Evolutionary conservation across 1,140 invertebrate species (phyloP).

Genomic region (Macrobrachium rosenbergii): DNA sequence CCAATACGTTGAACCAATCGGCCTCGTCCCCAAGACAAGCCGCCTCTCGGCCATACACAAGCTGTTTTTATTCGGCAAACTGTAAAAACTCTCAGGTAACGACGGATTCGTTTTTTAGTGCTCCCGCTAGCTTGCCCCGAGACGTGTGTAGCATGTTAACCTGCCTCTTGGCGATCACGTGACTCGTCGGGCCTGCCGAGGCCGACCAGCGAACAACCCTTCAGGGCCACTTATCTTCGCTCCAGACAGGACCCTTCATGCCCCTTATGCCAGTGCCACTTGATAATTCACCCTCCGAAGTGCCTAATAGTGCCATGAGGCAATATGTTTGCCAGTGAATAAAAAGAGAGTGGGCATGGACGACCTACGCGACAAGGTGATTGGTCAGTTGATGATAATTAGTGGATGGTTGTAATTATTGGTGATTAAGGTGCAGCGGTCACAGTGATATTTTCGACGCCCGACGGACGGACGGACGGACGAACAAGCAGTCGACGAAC

Average conservation of each 20-base stretch:
- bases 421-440: constrained; percentile 52
- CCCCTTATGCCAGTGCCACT: constrained; percentile 55
- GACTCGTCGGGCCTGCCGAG: constrained; percentile 36
- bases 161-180: constrained; percentile 45
- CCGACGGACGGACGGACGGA: constrained; percentile 33
- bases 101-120: constrained; percentile 61
- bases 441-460: constrained; percentile 26
- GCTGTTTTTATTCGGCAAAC: constrained; percentile 62
- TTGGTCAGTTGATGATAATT: constrained; percentile 49
- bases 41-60: constrained; percentile 61
- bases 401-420: constrained; percentile 54
- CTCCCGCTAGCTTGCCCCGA: constrained; percentile 39
- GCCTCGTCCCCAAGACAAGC: constrained; percentile 59
- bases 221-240: constrained; percentile 50
- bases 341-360: constrained; percentile 50
- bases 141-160: constrained; percentile 59
- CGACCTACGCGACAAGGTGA: constrained; percentile 31
- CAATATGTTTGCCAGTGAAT: constrained; percentile 31
- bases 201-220: constrained; percentile 55
- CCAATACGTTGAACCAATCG: constrained; percentile 62
- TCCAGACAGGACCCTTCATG: constrained; percentile 41
- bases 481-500: constrained; percentile 5
- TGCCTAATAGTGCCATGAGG: constrained; percentile 29
- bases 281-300: constrained; percentile 55
- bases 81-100: constrained; percentile 62